Percentiles rank a stretch among this genome's conserved stretches.
Conservation (phyloP, 2,888 invertebrate species). For the Lycaena phlaeas region DNA sequence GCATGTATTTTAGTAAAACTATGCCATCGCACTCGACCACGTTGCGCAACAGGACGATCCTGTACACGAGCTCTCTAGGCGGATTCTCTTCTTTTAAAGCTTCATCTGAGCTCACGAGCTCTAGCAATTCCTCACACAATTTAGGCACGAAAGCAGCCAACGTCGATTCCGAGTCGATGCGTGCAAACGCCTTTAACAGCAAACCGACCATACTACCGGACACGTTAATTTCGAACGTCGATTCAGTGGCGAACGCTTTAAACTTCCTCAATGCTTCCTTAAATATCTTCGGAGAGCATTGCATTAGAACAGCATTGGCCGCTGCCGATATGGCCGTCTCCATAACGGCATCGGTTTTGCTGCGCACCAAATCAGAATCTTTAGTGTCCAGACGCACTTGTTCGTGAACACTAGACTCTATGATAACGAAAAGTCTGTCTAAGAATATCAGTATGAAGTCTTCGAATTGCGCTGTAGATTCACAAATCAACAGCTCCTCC, state of each 20-base stretch:
- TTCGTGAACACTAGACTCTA: constrained; percentile 80
- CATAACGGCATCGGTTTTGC: constrained; percentile 79
- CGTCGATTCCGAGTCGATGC: constrained; percentile 79
- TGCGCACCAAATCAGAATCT: constrained; percentile 73
- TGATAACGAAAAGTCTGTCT: constrained; percentile 81
- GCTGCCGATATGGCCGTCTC: constrained; percentile 81
- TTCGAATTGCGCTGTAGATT: constrained; percentile 88
- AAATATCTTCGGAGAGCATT: constrained; percentile 78
- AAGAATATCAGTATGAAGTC: constrained; percentile 90
- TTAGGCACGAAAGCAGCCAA: constrained; percentile 81
- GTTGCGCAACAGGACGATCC: constrained; percentile 81
- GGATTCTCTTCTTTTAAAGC: constrained; percentile 83
- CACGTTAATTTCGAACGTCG: constrained; percentile 87
- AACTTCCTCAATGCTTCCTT: constrained; percentile 82
- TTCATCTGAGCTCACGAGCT: constrained; percentile 75
- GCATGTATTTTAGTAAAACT: constrained; percentile 77
- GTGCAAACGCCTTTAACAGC: constrained; percentile 77
- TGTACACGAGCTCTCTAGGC: constrained; percentile 84
- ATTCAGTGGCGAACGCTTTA: constrained; percentile 79
- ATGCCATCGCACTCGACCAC: constrained; percentile 78
- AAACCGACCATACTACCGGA: constrained; percentile 86
- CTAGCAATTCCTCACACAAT: constrained; percentile 77
- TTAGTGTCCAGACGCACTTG: constrained; percentile 77
- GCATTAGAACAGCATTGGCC: constrained; percentile 78
- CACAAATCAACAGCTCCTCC: constrained; percentile 82